Percentiles rank a stretch among this genome's conserved stretches.
These are phyloP conservation scores for Macrosiphum euphorbiae DNA, from an alignment of 2,888 invertebrate genomes.

Conservation along the genomic window DNA sequence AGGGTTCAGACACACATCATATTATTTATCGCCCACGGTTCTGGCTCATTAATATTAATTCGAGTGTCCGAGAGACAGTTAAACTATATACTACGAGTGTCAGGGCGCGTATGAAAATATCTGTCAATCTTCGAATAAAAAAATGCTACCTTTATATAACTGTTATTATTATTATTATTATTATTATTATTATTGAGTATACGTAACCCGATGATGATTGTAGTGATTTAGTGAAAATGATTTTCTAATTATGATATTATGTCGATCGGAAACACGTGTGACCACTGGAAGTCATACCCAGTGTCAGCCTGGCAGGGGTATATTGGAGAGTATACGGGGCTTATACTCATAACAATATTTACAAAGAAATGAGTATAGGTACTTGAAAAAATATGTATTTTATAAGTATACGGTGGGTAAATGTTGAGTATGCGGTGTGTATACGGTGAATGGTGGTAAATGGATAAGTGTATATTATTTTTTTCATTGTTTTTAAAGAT, in stretches of 20 bases:
- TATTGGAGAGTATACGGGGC: too few relatives aligned
- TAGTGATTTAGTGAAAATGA: neutral
- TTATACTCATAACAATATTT: too few relatives aligned
- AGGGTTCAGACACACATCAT: neutral
- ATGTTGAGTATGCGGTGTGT: too few relatives aligned
- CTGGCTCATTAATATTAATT: conserved; percentile 11
- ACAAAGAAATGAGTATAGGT: too few relatives aligned
- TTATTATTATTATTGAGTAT: neutral
- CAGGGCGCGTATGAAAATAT: neutral
- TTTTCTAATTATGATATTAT: neutral
- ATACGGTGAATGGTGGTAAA: too few relatives aligned
- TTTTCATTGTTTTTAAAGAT: too few relatives aligned
- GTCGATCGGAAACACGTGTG: neutral
- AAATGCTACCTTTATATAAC: neutral
- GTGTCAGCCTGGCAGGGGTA: too few relatives aligned
- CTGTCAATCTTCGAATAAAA: neutral
- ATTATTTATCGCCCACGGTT: neutral
- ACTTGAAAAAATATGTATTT: too few relatives aligned
- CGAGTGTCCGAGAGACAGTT: neutral
- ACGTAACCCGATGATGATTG: neutral
- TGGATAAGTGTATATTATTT: too few relatives aligned
- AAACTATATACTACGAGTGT: neutral
- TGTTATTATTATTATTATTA: too few relatives aligned
- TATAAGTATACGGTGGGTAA: too few relatives aligned
- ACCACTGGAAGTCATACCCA: too few relatives aligned